A percentile compares a stretch with the other conserved stretches of the same genome.
Conservation (phyloP, 2,797 vertebrate species). For the Pseudochirops corinnae region DNA sequence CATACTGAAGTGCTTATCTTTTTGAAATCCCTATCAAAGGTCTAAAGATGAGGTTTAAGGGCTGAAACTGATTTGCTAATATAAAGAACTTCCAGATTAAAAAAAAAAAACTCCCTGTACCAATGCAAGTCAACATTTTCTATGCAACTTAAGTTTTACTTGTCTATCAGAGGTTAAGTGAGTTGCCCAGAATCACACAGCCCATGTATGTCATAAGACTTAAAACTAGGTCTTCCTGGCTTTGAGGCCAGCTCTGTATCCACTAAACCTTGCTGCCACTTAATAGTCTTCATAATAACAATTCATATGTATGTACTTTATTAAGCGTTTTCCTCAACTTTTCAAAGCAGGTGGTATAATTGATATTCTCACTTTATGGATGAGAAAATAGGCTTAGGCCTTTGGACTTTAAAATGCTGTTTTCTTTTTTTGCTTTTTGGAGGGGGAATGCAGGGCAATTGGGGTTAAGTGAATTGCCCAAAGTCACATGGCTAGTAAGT, state of each 20-base stretch:
- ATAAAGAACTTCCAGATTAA: slow-evolving; percentile 5
- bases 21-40: neutral
- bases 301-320: neutral
- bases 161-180: neutral
- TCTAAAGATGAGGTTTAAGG: neutral
- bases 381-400: neutral
- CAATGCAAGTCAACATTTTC: neutral
- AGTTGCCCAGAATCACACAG: neutral
- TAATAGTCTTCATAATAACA: neutral
- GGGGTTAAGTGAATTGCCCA: too few relatives aligned
- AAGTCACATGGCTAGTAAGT: too few relatives aligned
- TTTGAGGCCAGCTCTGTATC: neutral
- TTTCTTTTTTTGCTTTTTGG: too few relatives aligned
- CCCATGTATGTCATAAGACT: neutral
- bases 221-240: neutral
- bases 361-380: neutral
- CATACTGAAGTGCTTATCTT: neutral
- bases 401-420: neutral
- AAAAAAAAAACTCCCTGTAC: neutral
- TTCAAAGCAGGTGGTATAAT: neutral
- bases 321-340: neutral
- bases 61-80: neutral
- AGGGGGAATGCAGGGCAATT: too few relatives aligned
- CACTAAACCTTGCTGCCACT: neutral
- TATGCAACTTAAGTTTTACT: neutral